phyloP scores from a whole-genome alignment of 1,140 invertebrate species.

The Cherax destructor region DNA sequence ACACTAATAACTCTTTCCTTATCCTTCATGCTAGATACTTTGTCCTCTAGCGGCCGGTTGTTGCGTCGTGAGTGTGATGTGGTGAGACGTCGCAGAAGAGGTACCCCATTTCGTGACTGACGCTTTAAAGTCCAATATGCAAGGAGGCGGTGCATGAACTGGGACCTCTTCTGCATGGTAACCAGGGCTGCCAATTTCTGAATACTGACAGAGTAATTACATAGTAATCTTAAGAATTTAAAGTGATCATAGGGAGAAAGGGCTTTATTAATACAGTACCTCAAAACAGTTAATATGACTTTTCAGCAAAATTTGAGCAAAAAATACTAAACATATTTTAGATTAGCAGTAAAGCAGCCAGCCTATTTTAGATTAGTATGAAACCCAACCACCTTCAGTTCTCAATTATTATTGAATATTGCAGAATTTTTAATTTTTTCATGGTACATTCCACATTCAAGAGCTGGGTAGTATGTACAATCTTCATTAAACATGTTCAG shows the following conservation, averaged over 20 bases:
- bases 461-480: background rate
- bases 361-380: background rate
- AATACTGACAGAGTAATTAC: slow-evolving; percentile 60
- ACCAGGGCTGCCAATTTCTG: slow-evolving; percentile 71
- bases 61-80: slow-evolving; percentile 77
- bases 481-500: background rate
- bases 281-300: too few species aligned
- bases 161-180: slow-evolving; percentile 84
- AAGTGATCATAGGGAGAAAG: background rate
- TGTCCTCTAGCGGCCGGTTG: slow-evolving; percentile 67
- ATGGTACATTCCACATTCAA: background rate
- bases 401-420: background rate
- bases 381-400: background rate
- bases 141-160: slow-evolving; percentile 86
- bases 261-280: background rate
- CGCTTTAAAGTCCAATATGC: slow-evolving; percentile 82
- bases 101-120: slow-evolving; percentile 97
- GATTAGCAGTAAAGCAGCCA: too few species aligned
- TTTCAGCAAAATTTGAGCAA: too few species aligned
- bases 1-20: slow-evolving; percentile 56
- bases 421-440: background rate
- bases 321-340: too few species aligned
- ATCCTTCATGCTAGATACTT: slow-evolving; percentile 41
- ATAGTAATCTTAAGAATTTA: background rate
- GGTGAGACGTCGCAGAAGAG: slow-evolving; percentile 90